Evolutionary conservation across 2,888 invertebrate genomes (phyloP), one percentile per base, ranked within the genome.

Genomic region (Adelphocoris suturalis): DNA sequence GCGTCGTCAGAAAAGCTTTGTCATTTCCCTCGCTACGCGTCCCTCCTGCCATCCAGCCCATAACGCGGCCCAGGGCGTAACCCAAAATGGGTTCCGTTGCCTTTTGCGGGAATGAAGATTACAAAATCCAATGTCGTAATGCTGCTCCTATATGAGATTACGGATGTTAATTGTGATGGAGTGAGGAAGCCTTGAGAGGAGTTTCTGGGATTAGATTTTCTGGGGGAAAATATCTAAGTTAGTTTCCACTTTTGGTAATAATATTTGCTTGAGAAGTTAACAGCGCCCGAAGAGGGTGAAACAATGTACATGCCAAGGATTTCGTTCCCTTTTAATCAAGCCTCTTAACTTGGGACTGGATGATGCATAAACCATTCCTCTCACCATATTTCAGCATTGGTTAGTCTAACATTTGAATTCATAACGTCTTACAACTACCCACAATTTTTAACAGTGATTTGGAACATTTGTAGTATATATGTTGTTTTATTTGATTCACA

Each of bases 91-190:
- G 57, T 28, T 85, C 85, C n/a, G 57, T 57, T 85, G 61, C 85
- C 57, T 85, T 85, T 85, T 23, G 61, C 16, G 61, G 55, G 85
- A 85, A 57, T 37, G 61, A 85, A 61, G 61, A 85, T 85, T 85
- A 61, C 61, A 85, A 85, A 85, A 85, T 55, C 85, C 57, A 85
- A 55, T 85, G 85, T 82, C 82, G 82, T 85, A 85, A 85, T 85
- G 61, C 85, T 37, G n/a, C 55, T 85, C 57, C 28, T 55, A 57
- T 55, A 57, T 19, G 85, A 85, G 85, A 85, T 85, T 85, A 85
- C 85, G 55, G 84, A 7, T 37, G 46, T 61, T 28, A 85, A 85
- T 85, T 85, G 85, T 85, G 85, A 85, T 37, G 57, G 85, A 85
- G 85, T 28, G 85, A 57, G 84, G 52, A 84, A n/a, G 37, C 14